Base-by-base conservation (phyloP, 2,888 invertebrate species). In the Troglohyphantes excavatus region DNA sequence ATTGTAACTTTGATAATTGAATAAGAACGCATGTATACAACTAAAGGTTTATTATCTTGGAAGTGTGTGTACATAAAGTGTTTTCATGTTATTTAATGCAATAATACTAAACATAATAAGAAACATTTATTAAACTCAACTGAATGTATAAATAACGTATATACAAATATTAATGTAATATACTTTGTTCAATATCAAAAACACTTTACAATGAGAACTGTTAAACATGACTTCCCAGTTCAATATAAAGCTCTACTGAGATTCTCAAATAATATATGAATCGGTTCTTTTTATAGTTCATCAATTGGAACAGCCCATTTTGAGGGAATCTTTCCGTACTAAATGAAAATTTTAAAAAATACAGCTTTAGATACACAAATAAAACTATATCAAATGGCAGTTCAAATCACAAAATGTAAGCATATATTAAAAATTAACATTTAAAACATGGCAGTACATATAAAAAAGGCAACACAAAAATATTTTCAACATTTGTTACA, bases 321-420 rank as follows among this genome's bases (percentile, higher is more conserved):
- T 93, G 98, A 97, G 23, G 90, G 59, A 92, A 97, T 94, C 93
- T 96, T 95, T 7, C 98, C 98, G 93, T 97, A 98, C 89, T 92
- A 90, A 39, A 39, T 11, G 3, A 39, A 39, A 39, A 39, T 39
- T 7, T 7, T 39, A 11, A 39, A 39, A 13, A 39, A 39, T 6
- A 39, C 7, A 39, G 7, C 13, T 39, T 11, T 1, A 39, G n/a
- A n/a, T n/a, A n/a, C n/a, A n/a, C n/a, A n/a, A n/a, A n/a, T n/a
- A n/a, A n/a, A n/a, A 13, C 13, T 39, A 39, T 39, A 39, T 39
- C 13, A 39, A 39, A 39, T 39, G 7, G 39, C 39, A 1, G 13
- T 70, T 19, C 2, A 9, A 29, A 39, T 7, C 3, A 33, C 2
- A 53, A 17, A 26, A 23, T 11, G 21, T 13, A 26, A 7, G n/a